Evolutionary conservation across 2,797 vertebrate species (phyloP).

Genomic region (Hipposideros larvatus): DNA sequence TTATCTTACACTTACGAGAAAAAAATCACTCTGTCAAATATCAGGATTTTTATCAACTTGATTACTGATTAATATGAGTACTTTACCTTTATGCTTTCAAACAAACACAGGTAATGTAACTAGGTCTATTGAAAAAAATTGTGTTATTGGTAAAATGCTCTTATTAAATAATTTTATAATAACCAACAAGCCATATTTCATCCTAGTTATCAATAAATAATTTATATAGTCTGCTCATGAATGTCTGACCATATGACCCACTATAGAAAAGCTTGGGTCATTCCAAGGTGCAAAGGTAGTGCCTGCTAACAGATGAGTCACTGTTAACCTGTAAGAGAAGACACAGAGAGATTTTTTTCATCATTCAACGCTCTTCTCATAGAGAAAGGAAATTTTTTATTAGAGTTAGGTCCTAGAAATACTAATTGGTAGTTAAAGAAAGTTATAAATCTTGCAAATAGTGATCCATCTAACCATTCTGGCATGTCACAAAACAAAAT

Average conservation of each 20-base stretch:
- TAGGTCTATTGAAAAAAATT: neutral
- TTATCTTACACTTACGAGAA: neutral
- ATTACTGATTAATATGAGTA: neutral
- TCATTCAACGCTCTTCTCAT: neutral
- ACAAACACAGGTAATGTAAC: neutral
- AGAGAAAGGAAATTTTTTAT: neutral
- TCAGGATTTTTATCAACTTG: neutral
- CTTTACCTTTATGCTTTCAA: neutral
- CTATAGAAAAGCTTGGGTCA: neutral
- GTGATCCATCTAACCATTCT: neutral
- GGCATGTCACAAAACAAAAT: neutral
- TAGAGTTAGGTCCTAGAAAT: neutral
- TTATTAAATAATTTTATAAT: constrained; percentile 20
- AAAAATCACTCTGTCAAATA: neutral
- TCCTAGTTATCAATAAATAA: neutral
- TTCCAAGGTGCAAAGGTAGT: neutral
- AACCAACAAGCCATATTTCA: neutral
- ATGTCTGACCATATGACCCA: neutral
- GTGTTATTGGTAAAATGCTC: neutral
- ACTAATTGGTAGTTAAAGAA: neutral
- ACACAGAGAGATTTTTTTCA: neutral
- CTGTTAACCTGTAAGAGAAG: neutral
- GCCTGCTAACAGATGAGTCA: neutral
- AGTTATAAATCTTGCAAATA: neutral
- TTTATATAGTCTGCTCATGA: neutral